These are phyloP conservation scores for Patella depressa DNA, from an alignment of 2,888 invertebrate genomes.

Conservation along the genomic window DNA sequence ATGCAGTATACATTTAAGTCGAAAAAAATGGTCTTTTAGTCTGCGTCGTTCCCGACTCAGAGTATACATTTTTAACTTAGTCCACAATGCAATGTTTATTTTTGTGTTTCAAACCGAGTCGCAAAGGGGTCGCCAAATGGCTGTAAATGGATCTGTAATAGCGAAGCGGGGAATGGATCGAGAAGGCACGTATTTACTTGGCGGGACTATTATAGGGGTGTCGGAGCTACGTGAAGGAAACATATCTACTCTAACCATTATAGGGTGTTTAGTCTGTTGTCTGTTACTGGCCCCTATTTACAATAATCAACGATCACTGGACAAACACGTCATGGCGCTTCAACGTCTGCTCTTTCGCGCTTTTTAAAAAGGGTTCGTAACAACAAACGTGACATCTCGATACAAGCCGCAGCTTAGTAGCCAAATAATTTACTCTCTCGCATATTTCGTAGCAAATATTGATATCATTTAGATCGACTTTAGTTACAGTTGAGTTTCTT, in stretches of 20 bases:
- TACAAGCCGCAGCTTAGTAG: constrained; percentile 4
- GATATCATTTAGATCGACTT: constrained; percentile 10
- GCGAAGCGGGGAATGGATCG: too few species aligned
- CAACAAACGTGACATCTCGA: constrained; percentile 1
- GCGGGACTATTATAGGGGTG: too few species aligned
- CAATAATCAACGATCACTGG: not conserved
- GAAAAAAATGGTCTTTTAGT: too few species aligned
- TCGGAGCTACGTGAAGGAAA: not conserved
- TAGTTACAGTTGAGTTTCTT: constrained; percentile 9
- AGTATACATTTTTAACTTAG: too few species aligned
- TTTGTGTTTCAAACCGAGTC: too few species aligned
- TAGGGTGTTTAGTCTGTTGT: not conserved
- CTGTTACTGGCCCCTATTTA: not conserved
- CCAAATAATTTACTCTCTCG: not conserved
- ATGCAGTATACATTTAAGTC: too few species aligned
- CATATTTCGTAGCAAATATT: not conserved
- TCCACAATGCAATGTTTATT: too few species aligned
- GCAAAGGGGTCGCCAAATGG: not conserved
- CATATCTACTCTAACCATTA: constrained; percentile 2
- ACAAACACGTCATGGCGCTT: constrained; percentile 7
- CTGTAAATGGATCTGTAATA: not conserved
- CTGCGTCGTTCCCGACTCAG: too few species aligned
- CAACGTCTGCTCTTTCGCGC: constrained; percentile 5
- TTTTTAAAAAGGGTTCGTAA: constrained; percentile 1
- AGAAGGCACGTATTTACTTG: too few species aligned